phyloP scores from a whole-genome alignment of 2,797 vertebrate genomes.

The Chloroceryle amazona region DNA sequence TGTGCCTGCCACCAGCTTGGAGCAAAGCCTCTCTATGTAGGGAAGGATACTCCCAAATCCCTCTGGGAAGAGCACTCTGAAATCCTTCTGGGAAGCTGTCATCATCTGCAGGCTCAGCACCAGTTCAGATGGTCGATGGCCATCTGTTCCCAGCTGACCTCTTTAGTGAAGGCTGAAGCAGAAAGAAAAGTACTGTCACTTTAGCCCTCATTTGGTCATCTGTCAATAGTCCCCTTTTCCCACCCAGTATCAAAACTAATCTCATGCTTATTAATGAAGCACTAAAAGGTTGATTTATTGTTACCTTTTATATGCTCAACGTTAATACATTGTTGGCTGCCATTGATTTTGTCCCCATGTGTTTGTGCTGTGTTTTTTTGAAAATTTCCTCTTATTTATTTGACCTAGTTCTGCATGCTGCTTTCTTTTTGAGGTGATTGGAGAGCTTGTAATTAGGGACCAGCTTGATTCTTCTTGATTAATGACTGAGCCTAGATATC shows the following conservation, averaged over 20 bases:
- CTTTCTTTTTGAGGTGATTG: slow-evolving; percentile 23
- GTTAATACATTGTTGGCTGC: background rate
- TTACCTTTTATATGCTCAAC: background rate
- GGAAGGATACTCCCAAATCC: background rate
- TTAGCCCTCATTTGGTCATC: background rate
- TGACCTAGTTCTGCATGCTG: background rate
- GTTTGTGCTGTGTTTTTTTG: background rate
- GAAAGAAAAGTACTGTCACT: slow-evolving; percentile 16
- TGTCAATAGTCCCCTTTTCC: background rate
- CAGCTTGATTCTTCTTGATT: slow-evolving; percentile 32
- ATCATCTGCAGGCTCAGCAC: background rate
- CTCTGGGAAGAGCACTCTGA: background rate
- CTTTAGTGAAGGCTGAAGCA: slow-evolving; percentile 28
- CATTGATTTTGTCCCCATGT: background rate
- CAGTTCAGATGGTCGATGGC: background rate
- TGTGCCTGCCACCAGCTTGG: background rate
- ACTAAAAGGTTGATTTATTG: background rate
- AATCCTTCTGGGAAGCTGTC: background rate
- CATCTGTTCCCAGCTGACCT: slow-evolving; percentile 57
- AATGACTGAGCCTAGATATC: slow-evolving; percentile 20
- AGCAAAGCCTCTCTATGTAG: background rate
- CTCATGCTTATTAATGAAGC: background rate
- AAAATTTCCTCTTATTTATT: background rate
- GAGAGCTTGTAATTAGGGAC: slow-evolving; percentile 28
- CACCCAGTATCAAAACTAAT: background rate